These are phyloP conservation scores for Champsocephalus gunnari DNA, from an alignment of 2,797 vertebrate genomes.

Conservation along the genomic window DNA sequence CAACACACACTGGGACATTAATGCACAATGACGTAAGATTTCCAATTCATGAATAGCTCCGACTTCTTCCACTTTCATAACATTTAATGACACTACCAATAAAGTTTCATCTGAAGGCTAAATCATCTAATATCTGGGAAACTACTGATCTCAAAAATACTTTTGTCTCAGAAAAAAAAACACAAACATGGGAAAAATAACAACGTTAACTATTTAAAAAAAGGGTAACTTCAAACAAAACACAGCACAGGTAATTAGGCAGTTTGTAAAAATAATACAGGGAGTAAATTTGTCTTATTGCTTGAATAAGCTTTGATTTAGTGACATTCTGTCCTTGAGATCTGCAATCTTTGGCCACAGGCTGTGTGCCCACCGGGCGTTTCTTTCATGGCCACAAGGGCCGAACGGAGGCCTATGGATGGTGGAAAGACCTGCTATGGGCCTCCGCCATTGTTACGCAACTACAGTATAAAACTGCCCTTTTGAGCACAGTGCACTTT, in stretches of 20 bases:
- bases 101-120: slow-evolving; percentile 35
- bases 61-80: slow-evolving; percentile 30
- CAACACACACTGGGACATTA: slow-evolving; percentile 9
- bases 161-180: slow-evolving; percentile 28
- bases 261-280: slow-evolving; percentile 45
- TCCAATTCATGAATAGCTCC: slow-evolving; percentile 15
- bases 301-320: slow-evolving; percentile 73
- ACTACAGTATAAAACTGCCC: slow-evolving; percentile 50
- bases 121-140: slow-evolving; percentile 40
- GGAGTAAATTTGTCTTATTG: slow-evolving; percentile 79
- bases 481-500: slow-evolving; percentile 39
- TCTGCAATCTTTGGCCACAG: slow-evolving; percentile 65
- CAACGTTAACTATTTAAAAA: slow-evolving; percentile 57
- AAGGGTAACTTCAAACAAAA: slow-evolving; percentile 43
- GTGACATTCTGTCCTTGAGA: slow-evolving; percentile 47
- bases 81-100: slow-evolving; percentile 36
- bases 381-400: slow-evolving; percentile 40
- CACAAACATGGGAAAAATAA: slow-evolving; percentile 35
- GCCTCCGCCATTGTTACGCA: slow-evolving; percentile 26
- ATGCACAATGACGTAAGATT: slow-evolving; percentile 3
- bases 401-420: slow-evolving; percentile 38
- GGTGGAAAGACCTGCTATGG: slow-evolving; percentile 45
- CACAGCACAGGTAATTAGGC: slow-evolving; percentile 49
- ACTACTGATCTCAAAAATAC: slow-evolving; percentile 38
- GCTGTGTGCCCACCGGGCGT: slow-evolving; percentile 60